Conservation (phyloP, 1,140 invertebrate species). For the Drosophila punjabiensis region DNA sequence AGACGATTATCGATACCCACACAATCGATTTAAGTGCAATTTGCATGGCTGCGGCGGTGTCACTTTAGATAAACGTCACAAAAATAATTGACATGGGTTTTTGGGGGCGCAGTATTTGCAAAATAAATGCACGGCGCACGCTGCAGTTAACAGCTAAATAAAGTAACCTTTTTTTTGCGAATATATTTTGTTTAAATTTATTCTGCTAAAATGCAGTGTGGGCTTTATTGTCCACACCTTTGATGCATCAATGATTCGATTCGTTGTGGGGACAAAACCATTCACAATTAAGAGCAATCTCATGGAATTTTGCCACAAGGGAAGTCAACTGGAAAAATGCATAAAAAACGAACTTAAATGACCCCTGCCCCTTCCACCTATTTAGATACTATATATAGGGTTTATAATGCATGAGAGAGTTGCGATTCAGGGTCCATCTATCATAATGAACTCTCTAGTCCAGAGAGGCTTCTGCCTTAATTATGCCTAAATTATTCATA, state of each 20-base stretch:
- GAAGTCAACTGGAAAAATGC: constrained; percentile 73
- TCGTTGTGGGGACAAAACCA: constrained; percentile 33
- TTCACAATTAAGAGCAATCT: constrained; percentile 60
- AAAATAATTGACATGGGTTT: constrained; percentile 62
- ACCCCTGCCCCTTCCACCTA: constrained; percentile 3
- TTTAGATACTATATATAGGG: neutral
- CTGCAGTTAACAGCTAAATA: constrained; percentile 10
- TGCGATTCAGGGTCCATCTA: constrained; percentile 27
- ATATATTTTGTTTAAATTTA: neutral
- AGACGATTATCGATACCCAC: constrained; percentile 69
- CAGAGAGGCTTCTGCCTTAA: constrained; percentile 41
- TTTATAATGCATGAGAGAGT: constrained; percentile 37
- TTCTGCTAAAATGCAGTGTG: neutral
- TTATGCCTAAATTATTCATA: constrained; percentile 67
- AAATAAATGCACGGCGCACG: neutral
- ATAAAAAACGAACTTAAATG: constrained; percentile 40
- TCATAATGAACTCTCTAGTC: constrained; percentile 30
- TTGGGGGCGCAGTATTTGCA: constrained; percentile 31
- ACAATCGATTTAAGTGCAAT: constrained; percentile 53
- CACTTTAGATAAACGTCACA: constrained; percentile 53
- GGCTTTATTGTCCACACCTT: constrained; percentile 46
- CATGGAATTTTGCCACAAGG: constrained; percentile 37
- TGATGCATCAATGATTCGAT: constrained; percentile 66
- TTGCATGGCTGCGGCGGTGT: constrained; percentile 59
- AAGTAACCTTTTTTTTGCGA: constrained; percentile 1